These are phyloP conservation scores for Pogoniulus pusillus DNA, from an alignment of 2,797 vertebrate species.

Conservation along the genomic window DNA sequence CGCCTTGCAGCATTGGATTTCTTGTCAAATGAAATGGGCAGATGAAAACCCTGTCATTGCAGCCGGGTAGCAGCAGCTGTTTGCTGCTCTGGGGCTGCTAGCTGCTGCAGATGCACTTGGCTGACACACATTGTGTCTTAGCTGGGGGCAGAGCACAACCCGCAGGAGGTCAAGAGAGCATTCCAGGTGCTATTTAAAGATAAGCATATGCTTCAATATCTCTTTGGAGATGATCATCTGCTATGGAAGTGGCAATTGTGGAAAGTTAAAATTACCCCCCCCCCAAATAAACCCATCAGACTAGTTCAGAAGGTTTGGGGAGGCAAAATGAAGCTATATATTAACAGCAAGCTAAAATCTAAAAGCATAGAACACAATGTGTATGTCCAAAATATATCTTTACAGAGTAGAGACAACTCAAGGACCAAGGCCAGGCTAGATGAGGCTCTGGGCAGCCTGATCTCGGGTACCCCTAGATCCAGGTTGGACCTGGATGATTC, in stretches of 20 bases:
- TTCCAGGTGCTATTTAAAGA: background rate
- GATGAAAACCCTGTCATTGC: background rate
- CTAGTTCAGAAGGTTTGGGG: no score
- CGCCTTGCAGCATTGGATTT: background rate
- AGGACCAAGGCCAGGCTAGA: no score
- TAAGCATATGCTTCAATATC: background rate
- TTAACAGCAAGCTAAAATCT: no score
- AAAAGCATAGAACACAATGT: no score
- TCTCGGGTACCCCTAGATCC: no score
- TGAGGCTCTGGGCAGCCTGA: no score
- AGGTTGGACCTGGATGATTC: no score
- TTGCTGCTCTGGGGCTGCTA: background rate
- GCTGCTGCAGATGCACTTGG: background rate
- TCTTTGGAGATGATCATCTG: background rate
- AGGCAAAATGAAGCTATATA: no score
- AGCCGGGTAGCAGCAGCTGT: background rate
- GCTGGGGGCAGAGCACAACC: background rate
- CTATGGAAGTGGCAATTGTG: background rate
- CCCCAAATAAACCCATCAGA: no score
- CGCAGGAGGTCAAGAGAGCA: fast-evolving
- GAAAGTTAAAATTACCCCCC: no score
- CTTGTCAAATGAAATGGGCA: background rate
- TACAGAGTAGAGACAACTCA: no score
- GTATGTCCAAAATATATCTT: no score
- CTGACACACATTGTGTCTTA: fast-evolving